Evolutionary conservation across 1,140 invertebrate species (phyloP).

Genomic region (Sinella curviseta): DNA sequence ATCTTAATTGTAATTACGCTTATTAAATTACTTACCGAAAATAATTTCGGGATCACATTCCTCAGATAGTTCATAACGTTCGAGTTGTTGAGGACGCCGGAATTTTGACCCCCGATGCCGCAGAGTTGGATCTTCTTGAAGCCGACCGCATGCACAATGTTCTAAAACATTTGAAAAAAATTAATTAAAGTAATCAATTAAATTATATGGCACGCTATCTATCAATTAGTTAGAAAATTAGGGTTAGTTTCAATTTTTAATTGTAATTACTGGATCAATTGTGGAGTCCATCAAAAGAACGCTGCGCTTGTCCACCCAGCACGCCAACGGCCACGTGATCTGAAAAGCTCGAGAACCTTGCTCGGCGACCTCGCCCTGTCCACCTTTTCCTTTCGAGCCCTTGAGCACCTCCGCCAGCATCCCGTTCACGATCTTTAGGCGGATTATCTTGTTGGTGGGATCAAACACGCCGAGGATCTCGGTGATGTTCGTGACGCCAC

Average conservation of each 20-base stretch:
- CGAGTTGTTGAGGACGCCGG: conserved; percentile 49
- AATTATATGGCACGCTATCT: not conserved
- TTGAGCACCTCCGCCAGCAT: conserved; percentile 56
- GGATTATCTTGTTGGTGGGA: conserved; percentile 68
- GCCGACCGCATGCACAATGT: conserved; percentile 69
- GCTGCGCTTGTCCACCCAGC: conserved; percentile 75
- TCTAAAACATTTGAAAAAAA: too few species aligned
- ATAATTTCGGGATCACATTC: conserved; percentile 82
- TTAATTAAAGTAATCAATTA: not conserved
- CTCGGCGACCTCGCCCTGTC: not conserved
- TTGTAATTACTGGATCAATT: conserved; percentile 74
- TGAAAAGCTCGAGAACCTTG: conserved; percentile 37
- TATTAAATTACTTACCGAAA: conserved; percentile 56
- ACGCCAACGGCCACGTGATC: conserved; percentile 72
- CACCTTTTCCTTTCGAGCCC: not conserved
- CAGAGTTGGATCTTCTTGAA: conserved; percentile 72
- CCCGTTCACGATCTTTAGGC: conserved; percentile 75
- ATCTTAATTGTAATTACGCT: conserved; percentile 25
- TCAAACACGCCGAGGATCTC: conserved; percentile 84
- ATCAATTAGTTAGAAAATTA: not conserved
- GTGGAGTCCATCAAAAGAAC: conserved; percentile 77
- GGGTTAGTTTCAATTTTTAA: too few species aligned
- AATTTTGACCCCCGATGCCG: conserved; percentile 52
- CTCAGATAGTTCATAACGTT: conserved; percentile 81
- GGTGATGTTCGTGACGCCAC: conserved; percentile 61